phyloP scores from a whole-genome alignment of 2,888 invertebrate species.

The Nebria salina region DNA sequence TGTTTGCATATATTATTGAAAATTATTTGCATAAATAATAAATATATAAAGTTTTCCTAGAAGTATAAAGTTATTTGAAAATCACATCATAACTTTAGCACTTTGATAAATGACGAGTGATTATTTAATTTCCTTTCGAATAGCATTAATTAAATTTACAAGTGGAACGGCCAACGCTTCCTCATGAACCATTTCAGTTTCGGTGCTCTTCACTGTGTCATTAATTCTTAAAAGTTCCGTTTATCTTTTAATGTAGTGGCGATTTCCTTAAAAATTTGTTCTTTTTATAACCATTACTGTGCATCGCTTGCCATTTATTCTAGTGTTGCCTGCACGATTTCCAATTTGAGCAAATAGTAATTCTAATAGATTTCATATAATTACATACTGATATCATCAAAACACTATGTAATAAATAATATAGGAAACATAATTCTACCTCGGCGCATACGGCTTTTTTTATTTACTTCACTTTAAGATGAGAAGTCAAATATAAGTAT shows the following conservation, averaged over 20 bases:
- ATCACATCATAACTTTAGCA: not conserved
- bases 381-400: too few species aligned
- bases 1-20: not conserved
- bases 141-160: not conserved
- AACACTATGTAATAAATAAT: too few species aligned
- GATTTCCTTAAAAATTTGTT: not conserved
- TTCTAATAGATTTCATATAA: too few species aligned
- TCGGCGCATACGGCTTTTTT: too few species aligned
- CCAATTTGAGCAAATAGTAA: not conserved
- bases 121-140: not conserved
- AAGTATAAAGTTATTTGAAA: not conserved
- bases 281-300: not conserved
- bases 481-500: too few species aligned
- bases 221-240: not conserved
- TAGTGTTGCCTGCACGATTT: not conserved
- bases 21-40: not conserved
- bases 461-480: too few species aligned
- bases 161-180: not conserved
- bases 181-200: not conserved
- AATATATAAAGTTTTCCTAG: not conserved
- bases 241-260: not conserved
- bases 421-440: too few species aligned
- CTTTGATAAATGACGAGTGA: conserved; percentile 1
- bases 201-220: not conserved
- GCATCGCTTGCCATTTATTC: not conserved